Conservation (phyloP, 1,140 invertebrate species). For the Drosophila simulans region DNA sequence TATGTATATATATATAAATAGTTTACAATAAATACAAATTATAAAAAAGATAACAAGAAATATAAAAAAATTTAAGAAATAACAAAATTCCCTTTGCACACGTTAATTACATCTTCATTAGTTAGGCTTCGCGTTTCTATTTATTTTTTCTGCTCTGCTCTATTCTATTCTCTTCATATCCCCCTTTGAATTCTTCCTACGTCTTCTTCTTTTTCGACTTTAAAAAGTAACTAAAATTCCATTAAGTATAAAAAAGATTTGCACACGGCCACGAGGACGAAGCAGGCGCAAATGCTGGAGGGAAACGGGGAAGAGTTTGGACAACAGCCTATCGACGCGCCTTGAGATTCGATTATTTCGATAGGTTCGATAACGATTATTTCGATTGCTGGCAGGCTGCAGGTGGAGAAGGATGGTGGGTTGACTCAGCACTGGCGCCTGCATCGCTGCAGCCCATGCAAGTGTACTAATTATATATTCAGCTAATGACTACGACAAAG, state of each 20-base stretch:
- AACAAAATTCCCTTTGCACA: conserved; percentile 51
- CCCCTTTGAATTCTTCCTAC: conserved; percentile 20
- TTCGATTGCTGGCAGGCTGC: conserved; percentile 9
- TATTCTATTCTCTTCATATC: conserved; percentile 3
- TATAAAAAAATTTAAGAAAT: conserved; percentile 48
- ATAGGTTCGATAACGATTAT: conserved; percentile 18
- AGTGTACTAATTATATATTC: conserved; percentile 57
- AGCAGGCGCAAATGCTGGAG: conserved; percentile 51
- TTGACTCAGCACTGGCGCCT: conserved; percentile 32
- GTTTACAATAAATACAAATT: conserved; percentile 73
- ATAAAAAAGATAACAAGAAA: conserved; percentile 60
- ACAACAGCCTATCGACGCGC: conserved; percentile 3
- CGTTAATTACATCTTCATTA: conserved; percentile 36
- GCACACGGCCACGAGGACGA: conserved; percentile 27
- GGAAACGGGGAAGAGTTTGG: no score
- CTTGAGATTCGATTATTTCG: conserved; percentile 39
- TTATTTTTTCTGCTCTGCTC: background rate
- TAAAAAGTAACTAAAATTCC: conserved; percentile 70
- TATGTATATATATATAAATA: conserved; percentile 37
- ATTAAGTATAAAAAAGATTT: conserved; percentile 68
- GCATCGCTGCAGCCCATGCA: conserved; percentile 46
- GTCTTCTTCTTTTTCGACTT: conserved; percentile 31
- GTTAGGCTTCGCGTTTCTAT: conserved; percentile 8
- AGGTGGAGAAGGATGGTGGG: background rate
- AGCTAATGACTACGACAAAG: conserved; percentile 83